Percentiles rank a stretch among this genome's conserved stretches.
phyloP scores from a whole-genome alignment of 1,140 invertebrate genomes.

The Rhagoletis pomonella region DNA sequence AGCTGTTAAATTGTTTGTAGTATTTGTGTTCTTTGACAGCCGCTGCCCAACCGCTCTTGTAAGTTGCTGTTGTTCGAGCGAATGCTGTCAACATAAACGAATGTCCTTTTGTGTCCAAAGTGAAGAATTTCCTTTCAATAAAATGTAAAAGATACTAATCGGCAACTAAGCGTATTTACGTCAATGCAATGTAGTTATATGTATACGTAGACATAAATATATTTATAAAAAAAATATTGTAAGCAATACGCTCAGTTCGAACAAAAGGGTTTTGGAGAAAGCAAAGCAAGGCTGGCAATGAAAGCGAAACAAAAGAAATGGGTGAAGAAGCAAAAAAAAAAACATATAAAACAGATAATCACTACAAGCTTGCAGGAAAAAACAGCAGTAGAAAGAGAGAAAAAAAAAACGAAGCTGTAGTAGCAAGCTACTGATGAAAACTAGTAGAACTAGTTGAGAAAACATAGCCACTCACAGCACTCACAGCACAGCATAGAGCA shows the following conservation, averaged over 20 bases:
- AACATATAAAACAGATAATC: too few species aligned
- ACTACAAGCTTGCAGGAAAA: too few species aligned
- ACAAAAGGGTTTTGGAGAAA: not conserved
- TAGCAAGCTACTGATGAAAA: not conserved
- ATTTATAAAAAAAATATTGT: not conserved
- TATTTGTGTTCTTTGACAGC: not conserved
- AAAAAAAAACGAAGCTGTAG: not conserved
- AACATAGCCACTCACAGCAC: too few species aligned
- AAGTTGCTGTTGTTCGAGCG: not conserved
- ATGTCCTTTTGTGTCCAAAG: not conserved
- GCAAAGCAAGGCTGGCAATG: not conserved
- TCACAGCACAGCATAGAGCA: not conserved
- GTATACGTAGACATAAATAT: not conserved
- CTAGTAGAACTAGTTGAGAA: not conserved
- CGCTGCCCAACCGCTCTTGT: not conserved
- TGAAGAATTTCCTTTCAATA: not conserved
- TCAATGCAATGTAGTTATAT: not conserved
- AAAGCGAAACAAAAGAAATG: slow-evolving; percentile 6
- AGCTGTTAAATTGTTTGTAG: slow-evolving; percentile 23
- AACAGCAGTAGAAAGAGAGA: not conserved
- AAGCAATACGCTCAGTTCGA: not conserved
- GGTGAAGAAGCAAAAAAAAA: not conserved
- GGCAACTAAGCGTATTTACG: not conserved
- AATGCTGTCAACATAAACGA: not conserved
- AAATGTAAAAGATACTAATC: not conserved